These are phyloP conservation scores for Glaucidium brasilianum DNA, from an alignment of 2,113 vertebrate species.

Conservation along the genomic window DNA sequence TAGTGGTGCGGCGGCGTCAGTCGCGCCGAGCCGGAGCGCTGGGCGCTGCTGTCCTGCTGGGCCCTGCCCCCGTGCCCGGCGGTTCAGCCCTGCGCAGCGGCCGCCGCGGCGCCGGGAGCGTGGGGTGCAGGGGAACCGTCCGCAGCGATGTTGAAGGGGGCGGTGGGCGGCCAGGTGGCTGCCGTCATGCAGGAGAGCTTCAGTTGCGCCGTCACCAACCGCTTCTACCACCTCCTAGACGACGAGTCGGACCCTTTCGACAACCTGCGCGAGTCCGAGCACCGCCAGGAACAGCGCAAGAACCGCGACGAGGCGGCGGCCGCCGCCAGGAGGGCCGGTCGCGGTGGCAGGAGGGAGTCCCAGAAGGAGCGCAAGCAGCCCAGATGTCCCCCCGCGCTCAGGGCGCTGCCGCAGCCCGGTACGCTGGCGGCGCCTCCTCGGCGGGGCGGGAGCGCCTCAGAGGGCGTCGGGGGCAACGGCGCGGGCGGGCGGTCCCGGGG, in stretches of 20 bases:
- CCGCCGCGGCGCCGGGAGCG: background rate
- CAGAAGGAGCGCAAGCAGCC: conserved; percentile 72
- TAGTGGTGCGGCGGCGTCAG: background rate
- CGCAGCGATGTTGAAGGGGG: conserved; percentile 60
- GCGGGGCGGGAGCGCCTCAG: background rate
- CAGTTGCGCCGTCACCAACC: conserved; percentile 85
- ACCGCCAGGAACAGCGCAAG: conserved; percentile 69
- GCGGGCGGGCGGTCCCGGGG: background rate
- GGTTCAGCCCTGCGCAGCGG: background rate
- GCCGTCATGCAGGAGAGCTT: conserved; percentile 75
- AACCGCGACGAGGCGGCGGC: conserved; percentile 39
- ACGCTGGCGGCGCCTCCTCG: background rate
- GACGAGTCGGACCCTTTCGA: conserved; percentile 90
- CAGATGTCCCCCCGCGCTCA: background rate
- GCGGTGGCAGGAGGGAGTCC: conserved; percentile 41
- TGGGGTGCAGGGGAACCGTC: no score
- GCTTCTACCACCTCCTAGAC: conserved; percentile 87
- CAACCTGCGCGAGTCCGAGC: conserved; percentile 75
- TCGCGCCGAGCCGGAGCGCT: background rate
- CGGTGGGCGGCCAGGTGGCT: conserved; percentile 42
- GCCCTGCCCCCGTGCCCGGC: background rate
- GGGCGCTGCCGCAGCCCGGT: background rate
- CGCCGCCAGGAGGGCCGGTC: background rate
- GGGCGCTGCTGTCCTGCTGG: no score
- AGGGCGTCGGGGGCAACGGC: no score